These are phyloP conservation scores for Spatula versicolor DNA, from an alignment of 2,797 vertebrate genomes.

Conservation along the genomic window DNA sequence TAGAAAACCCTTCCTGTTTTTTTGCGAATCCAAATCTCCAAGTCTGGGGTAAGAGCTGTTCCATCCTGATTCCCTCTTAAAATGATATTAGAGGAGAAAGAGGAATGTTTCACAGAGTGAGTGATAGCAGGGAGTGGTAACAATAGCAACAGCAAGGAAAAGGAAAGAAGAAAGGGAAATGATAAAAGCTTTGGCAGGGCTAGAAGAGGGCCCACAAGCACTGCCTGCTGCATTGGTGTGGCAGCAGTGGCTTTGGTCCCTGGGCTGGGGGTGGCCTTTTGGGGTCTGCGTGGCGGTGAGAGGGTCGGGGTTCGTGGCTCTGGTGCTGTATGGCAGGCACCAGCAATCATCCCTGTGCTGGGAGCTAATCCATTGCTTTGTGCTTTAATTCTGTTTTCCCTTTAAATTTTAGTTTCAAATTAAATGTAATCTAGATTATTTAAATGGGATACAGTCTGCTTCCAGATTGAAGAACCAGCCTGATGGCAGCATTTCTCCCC, in stretches of 20 bases:
- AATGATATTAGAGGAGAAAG: fast-evolving
- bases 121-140: no score
- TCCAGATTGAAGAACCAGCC: neutral
- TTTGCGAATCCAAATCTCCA: fast-evolving
- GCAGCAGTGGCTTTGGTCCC: no score
- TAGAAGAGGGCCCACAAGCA: no score
- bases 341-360: neutral
- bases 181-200: no score
- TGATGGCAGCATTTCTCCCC: neutral
- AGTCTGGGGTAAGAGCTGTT: fast-evolving
- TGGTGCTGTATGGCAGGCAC: fast-evolving
- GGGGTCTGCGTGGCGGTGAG: no score
- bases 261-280: no score
- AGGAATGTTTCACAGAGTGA: neutral
- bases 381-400: neutral
- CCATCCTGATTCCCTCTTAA: fast-evolving
- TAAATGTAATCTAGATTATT: neutral
- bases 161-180: no score
- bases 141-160: neutral
- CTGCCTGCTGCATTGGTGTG: no score
- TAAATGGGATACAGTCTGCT: neutral
- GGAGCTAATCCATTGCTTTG: neutral
- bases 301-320: no score
- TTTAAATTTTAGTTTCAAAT: neutral
- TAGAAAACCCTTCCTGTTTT: neutral